These are phyloP conservation scores for Parnassius apollo DNA, from an alignment of 2,888 invertebrate genomes.

Conservation along the genomic window DNA sequence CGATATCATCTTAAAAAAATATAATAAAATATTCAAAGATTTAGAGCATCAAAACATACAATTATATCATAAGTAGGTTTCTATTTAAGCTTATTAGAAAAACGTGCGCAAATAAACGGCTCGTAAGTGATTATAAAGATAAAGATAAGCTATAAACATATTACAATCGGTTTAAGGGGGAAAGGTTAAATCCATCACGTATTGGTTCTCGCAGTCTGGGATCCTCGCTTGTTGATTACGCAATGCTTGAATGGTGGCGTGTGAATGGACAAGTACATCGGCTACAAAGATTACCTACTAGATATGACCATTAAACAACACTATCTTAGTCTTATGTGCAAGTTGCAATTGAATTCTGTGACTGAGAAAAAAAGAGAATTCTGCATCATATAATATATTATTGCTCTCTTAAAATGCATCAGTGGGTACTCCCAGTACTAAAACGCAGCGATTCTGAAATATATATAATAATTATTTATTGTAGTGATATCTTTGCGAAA, in stretches of 20 bases:
- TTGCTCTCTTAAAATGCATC: too few relatives aligned
- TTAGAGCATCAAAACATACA: neutral
- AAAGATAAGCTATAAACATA: constrained; percentile 13
- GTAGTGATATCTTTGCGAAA: neutral
- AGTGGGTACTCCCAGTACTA: too few relatives aligned
- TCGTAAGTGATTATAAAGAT: constrained; percentile 11
- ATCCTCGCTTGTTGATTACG: constrained; percentile 8
- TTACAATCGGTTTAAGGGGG: constrained; percentile 19
- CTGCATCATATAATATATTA: neutral
- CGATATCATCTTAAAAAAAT: too few relatives aligned
- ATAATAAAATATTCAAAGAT: too few relatives aligned
- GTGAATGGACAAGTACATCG: constrained; percentile 17
- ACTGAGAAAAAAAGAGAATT: constrained; percentile 10
- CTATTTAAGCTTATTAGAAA: constrained; percentile 7
- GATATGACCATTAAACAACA: constrained; percentile 14
- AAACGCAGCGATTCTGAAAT: too few relatives aligned
- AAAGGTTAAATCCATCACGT: constrained; percentile 24
- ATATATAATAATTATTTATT: too few relatives aligned
- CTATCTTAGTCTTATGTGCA: constrained; percentile 11
- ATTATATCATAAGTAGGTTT: neutral
- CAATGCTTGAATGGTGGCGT: constrained; percentile 20
- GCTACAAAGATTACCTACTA: constrained; percentile 9
- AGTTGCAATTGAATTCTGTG: constrained; percentile 7
- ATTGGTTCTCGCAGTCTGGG: constrained; percentile 14
- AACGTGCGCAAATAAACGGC: constrained; percentile 16